phyloP scores from a whole-genome alignment of 1,140 invertebrate species.

The Gonatopus flavifemur region DNA sequence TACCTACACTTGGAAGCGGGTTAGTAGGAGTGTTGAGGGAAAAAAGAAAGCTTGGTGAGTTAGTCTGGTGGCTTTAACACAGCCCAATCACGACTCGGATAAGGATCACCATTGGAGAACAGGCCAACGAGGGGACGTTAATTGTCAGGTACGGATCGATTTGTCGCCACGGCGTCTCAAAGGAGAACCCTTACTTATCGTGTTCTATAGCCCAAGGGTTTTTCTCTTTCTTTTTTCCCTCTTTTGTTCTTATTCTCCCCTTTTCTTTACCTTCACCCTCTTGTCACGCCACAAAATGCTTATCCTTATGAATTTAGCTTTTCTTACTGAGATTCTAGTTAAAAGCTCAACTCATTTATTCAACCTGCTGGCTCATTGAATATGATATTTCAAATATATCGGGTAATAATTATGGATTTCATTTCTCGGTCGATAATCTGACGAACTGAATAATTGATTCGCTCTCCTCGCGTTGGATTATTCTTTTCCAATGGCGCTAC shows the following conservation, averaged over 20 bases:
- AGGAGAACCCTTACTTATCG: constrained; percentile 19
- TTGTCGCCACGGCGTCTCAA: constrained; percentile 43
- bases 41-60: constrained; percentile 15
- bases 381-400: too few relatives aligned
- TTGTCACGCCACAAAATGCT: too few relatives aligned
- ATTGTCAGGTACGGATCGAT: constrained; percentile 53
- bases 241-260: background rate
- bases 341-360: too few relatives aligned
- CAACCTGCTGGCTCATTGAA: too few relatives aligned
- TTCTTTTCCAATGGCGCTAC: too few relatives aligned
- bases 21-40: constrained; percentile 9
- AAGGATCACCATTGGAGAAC: constrained; percentile 40
- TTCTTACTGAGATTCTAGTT: too few relatives aligned
- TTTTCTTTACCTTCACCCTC: constrained; percentile 1
- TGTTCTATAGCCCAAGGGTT: constrained; percentile 3
- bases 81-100: constrained; percentile 45
- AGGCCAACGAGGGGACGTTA: constrained; percentile 48
- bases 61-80: constrained; percentile 23
- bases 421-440: too few relatives aligned
- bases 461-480: too few relatives aligned
- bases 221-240: background rate
- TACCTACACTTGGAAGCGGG: too few relatives aligned
- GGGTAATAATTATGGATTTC: too few relatives aligned
- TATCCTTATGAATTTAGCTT: too few relatives aligned
- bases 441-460: too few relatives aligned